Base-by-base conservation (phyloP, 2,797 vertebrate genomes). In the Melopsittacus undulatus region DNA sequence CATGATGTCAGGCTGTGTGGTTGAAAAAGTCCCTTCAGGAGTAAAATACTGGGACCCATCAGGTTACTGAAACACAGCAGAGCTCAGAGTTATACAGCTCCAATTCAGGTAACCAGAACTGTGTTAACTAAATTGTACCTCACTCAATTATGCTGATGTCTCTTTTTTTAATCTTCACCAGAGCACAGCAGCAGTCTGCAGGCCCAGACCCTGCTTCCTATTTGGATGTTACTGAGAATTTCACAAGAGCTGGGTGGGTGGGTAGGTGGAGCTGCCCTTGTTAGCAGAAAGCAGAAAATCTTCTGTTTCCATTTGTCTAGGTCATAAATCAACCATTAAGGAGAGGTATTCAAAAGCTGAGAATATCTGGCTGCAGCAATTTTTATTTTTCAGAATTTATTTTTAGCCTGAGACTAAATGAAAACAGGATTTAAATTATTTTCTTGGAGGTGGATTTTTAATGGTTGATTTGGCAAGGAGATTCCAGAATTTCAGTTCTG, bases 381-480 rank as follows among this genome's bases (percentile, higher is more conserved):
- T 87, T 61, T 1, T 2, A 59, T 91, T 7, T 80, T 92, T 89
- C 75, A 68, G 84, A 66, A 74, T 80, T 70, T 92, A 72, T 87
- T 97, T 94, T 95, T 87, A 78, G 52, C 62, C 30, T 69, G 57
- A 75, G 13, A 18, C 11, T 74, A 87, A 89, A 91, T 57, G 74
- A 85, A 93, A 93, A 68, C 61, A 91, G 48, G 70, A 79, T 89
- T 86, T 74, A 84, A 92, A 68, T 10, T 6, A 45, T 63, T 72
- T 67, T 77, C 30, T 57, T 24, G 32, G n/a, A 64, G n/a, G 57
- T 4, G 12, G 34, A 40, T 82, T 90, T 90, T 92, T 92, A 76
- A 59, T 42, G 29, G 24, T 52, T 54, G 62, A 24, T 85, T 89
- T 68, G 32, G 51, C 0, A 0, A 85, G 48, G 45, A 82, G 29